These are phyloP conservation scores for Hemistola chrysoprasaria DNA, from an alignment of 2,888 invertebrate genomes.

Conservation along the genomic window DNA sequence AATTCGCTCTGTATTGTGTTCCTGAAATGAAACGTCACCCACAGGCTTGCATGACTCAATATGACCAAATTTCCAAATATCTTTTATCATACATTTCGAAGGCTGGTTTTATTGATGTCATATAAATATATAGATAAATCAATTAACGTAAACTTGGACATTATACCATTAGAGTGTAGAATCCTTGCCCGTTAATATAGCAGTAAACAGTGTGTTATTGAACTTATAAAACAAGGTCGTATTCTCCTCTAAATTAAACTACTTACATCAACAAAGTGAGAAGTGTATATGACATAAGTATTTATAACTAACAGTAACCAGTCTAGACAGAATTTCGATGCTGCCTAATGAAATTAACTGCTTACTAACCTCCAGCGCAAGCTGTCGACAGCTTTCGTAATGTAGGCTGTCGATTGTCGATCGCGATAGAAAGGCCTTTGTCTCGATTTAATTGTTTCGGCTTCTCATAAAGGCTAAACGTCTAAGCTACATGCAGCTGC, in stretches of 20 bases:
- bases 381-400: slow-evolving; percentile 36
- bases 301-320: slow-evolving; percentile 3
- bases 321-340: slow-evolving; percentile 26
- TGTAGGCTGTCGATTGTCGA: slow-evolving; percentile 31
- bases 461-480: too few species aligned
- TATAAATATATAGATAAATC: too few species aligned
- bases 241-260: slow-evolving; percentile 11
- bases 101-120: slow-evolving; percentile 2
- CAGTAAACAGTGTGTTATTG: slow-evolving; percentile 17
- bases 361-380: slow-evolving; percentile 37
- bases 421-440: slow-evolving; percentile 38
- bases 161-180: slow-evolving; percentile 1
- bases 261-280: slow-evolving; percentile 18
- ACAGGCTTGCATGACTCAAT: slow-evolving; percentile 30
- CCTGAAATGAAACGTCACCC: slow-evolving; percentile 47
- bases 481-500: slow-evolving; percentile 2
- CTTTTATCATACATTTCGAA: slow-evolving; percentile 6
- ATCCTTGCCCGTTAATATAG: slow-evolving; percentile 5
- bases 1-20: slow-evolving; percentile 34
- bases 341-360: slow-evolving; percentile 25
- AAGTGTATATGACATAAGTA: too few species aligned
- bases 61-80: slow-evolving; percentile 27
- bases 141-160: neutral
- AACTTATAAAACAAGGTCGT: slow-evolving; percentile 22
- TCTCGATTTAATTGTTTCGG: slow-evolving; percentile 30